These are phyloP conservation scores for Idaea aversata DNA, from an alignment of 2,888 invertebrate genomes.

Conservation along the genomic window DNA sequence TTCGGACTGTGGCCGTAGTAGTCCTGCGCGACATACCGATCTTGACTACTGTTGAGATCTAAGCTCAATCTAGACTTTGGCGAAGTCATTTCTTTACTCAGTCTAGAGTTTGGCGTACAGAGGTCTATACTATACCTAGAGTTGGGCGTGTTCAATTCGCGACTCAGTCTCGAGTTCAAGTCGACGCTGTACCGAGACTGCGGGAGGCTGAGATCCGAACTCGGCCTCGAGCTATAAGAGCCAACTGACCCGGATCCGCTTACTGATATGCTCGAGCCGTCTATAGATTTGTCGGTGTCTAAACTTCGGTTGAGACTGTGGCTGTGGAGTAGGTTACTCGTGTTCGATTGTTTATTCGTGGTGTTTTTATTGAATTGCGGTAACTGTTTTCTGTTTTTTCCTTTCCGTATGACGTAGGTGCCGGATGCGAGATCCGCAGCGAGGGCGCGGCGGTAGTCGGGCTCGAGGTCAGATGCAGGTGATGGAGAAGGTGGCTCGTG, in stretches of 20 bases:
- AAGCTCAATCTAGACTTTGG: slow-evolving; percentile 82
- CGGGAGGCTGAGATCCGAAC: slow-evolving; percentile 82
- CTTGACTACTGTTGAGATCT: slow-evolving; percentile 80
- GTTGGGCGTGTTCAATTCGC: slow-evolving; percentile 81
- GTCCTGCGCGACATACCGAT: slow-evolving; percentile 68
- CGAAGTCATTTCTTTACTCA: slow-evolving; percentile 79
- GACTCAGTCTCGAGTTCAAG: slow-evolving; percentile 77
- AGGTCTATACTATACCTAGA: slow-evolving; percentile 85
- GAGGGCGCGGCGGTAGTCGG: slow-evolving; percentile 57
- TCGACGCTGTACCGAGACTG: slow-evolving; percentile 81
- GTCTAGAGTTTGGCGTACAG: slow-evolving; percentile 81
- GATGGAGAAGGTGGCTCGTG: slow-evolving; percentile 71
- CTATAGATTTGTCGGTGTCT: slow-evolving; percentile 73
- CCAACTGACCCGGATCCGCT: slow-evolving; percentile 77
- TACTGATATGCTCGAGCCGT: slow-evolving; percentile 74
- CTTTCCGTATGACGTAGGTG: slow-evolving; percentile 90
- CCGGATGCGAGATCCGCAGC: slow-evolving; percentile 73
- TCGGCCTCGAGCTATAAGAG: slow-evolving; percentile 82
- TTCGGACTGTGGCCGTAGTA: slow-evolving; percentile 74
- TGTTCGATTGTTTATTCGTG: slow-evolving; percentile 63
- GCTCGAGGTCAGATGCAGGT: slow-evolving; percentile 82
- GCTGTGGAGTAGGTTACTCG: slow-evolving; percentile 61
- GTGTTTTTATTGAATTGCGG: slow-evolving; percentile 79
- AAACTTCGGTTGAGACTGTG: slow-evolving; percentile 72
- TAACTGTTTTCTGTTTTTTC: slow-evolving; percentile 85